Evolutionary conservation across 1,140 invertebrate species (phyloP), one percentile per base, ranked within the genome.

Genomic region (Diorhabda carinulata): DNA sequence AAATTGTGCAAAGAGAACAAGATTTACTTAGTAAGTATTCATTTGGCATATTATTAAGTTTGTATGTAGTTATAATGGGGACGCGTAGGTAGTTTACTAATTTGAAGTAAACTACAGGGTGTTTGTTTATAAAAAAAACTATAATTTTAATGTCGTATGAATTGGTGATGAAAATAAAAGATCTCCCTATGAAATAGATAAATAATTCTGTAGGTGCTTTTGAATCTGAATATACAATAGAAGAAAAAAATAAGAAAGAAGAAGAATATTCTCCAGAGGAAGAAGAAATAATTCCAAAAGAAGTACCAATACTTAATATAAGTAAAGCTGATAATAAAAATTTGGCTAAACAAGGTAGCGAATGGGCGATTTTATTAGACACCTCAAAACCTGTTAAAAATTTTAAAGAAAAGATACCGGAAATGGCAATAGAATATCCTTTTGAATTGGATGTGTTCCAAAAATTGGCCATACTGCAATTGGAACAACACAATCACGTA

Each of bases 401-500:
- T 80, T 97, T 96, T 81, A 85, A 92, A 61, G 88, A 93, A 74
- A 87, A 87, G 78, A 88, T 97, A 70, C 93, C 94, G 45, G 87
- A 93, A 69, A 92, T 94, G 82, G 96, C 96, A 2, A 89, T 91
- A 74, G 88, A 85, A 78, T 99, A 92, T 83, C 89, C 90, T 43
- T 99, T 99, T 85, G 94, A 98, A 80, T 84, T 99, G 73, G 98
- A 99, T 82, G 93, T 88, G 5, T 99, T 99, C 79, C 98, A 99
- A 82, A 98, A 99, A 83, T 87, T 92, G 81, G 97, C 98, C 5
- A 96, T 99, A 74, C 80, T 98, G 6, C 94, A 93, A 81, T 83
- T 99, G 56, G 97, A 99, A 84, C 90, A 96, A 76, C 90, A 93
- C 59, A 90, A 96, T 73, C 95, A 96, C 83, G 96, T 99, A 2